These are phyloP conservation scores for Callorhinus ursinus DNA, from an alignment of 2,113 vertebrate genomes.

Conservation along the genomic window DNA sequence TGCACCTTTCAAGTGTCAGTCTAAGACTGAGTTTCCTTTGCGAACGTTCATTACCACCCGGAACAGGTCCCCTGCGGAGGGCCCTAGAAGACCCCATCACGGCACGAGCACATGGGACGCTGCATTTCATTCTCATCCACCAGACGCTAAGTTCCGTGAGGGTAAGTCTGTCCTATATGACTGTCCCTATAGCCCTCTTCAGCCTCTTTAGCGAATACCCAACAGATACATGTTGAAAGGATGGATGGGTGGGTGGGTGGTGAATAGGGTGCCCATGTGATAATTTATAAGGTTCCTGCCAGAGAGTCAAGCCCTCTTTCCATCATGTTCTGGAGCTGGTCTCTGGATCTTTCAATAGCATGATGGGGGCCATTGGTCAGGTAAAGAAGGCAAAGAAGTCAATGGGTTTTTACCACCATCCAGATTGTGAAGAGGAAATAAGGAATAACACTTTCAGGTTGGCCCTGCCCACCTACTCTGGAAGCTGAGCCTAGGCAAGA, in stretches of 20 bases:
- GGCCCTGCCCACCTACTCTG: background rate
- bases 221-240: background rate
- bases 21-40: background rate
- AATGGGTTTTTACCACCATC: background rate
- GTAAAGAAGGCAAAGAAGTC: background rate
- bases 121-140: background rate
- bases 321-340: constrained; percentile 30
- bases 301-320: background rate
- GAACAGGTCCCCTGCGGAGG: background rate
- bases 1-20: constrained; percentile 9
- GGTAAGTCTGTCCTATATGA: background rate
- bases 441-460: background rate
- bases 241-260: background rate
- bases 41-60: background rate
- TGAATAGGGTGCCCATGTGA: background rate
- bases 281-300: background rate
- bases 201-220: background rate
- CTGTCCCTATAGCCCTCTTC: background rate
- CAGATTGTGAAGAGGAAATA: background rate
- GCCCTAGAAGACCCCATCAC: background rate
- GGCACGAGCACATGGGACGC: background rate
- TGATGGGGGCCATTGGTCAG: background rate
- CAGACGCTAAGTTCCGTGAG: background rate
- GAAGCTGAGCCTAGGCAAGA: background rate
- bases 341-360: background rate